phyloP scores from a whole-genome alignment of 2,797 vertebrate species.

The Dromococcyx pavoninus region DNA sequence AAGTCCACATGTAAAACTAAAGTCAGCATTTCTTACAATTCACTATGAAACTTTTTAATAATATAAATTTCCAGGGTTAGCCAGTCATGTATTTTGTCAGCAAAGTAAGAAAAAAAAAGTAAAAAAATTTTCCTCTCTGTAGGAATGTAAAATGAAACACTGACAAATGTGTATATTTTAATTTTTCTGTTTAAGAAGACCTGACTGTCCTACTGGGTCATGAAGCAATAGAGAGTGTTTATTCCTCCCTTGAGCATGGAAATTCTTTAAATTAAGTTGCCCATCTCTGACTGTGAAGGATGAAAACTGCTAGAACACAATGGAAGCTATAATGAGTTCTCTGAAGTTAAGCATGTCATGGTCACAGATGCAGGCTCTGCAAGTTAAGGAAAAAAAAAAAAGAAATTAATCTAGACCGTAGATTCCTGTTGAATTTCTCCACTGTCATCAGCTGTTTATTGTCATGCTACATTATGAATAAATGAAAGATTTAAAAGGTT shows the following conservation, averaged over 20 bases:
- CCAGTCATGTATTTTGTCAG: neutral
- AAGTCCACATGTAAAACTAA: neutral
- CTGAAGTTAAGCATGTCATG: neutral
- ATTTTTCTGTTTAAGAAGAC: neutral
- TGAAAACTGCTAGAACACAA: neutral
- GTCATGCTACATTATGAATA: conserved; percentile 31
- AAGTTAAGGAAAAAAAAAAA: neutral
- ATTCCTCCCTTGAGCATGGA: neutral
- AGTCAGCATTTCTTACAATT: neutral
- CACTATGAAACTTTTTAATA: neutral
- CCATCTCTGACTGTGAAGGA: neutral
- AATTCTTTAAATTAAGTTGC: conserved; percentile 5
- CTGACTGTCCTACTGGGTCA: neutral
- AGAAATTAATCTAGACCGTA: neutral
- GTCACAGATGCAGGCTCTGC: neutral
- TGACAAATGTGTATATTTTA: neutral
- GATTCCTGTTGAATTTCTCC: conserved; percentile 5
- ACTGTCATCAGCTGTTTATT: conserved; percentile 33
- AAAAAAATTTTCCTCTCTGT: neutral
- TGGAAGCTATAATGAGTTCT: conserved; percentile 10
- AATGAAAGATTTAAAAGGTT: conserved; percentile 19
- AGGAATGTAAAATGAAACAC: neutral
- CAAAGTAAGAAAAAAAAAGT: neutral
- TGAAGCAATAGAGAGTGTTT: neutral
- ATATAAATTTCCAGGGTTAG: neutral